Evolutionary conservation across 2,113 vertebrate species (phyloP).

Genomic region (Pluvialis apricaria): DNA sequence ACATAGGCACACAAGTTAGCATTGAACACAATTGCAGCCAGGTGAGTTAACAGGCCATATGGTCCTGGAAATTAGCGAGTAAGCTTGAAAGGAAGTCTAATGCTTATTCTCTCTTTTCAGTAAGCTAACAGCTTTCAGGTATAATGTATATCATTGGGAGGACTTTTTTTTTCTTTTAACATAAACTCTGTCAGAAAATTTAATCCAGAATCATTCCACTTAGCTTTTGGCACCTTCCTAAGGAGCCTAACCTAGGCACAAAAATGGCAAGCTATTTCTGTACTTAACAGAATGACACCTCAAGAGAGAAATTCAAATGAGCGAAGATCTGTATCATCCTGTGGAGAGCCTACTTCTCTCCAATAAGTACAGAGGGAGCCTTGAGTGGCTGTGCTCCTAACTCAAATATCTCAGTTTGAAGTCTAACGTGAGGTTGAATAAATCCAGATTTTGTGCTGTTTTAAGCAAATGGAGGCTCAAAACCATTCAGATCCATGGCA

Average conservation of each 20-base stretch:
- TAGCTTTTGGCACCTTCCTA: background rate
- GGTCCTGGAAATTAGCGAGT: background rate
- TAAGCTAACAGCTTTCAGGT: background rate
- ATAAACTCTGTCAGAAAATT: background rate
- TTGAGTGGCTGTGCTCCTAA: background rate
- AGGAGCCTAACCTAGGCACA: background rate
- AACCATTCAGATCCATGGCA: background rate
- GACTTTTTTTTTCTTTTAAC: background rate
- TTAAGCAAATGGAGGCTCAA: background rate
- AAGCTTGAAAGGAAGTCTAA: background rate
- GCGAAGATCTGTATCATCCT: background rate
- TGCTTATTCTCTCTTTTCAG: background rate
- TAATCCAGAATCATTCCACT: background rate
- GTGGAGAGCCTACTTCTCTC: background rate
- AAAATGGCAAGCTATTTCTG: background rate
- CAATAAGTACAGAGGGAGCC: background rate
- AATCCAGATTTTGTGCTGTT: background rate
- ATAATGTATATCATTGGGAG: background rate
- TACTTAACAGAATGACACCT: background rate
- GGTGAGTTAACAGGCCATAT: background rate
- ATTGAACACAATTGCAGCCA: background rate
- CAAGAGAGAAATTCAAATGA: slow-evolving; percentile 11
- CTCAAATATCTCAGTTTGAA: background rate
- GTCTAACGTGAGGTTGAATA: background rate
- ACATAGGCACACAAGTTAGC: background rate